These are phyloP conservation scores for Taeniopygia guttata DNA, from an alignment of 2,797 vertebrate species.

Conservation along the genomic window DNA sequence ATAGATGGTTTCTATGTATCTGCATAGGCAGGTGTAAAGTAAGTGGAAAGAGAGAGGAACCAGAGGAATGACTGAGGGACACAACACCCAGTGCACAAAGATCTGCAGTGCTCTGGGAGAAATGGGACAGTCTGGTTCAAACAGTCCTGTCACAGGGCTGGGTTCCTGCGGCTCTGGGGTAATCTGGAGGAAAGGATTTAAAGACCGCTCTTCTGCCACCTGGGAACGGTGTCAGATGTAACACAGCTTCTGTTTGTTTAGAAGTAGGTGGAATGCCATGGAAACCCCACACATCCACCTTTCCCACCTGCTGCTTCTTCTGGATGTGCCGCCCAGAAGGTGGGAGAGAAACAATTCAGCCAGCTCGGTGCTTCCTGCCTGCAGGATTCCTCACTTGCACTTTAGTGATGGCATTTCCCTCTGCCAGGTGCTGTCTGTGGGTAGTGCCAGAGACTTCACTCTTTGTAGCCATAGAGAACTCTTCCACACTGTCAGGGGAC, in stretches of 20 bases:
- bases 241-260: neutral
- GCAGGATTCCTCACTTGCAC: neutral
- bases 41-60: neutral
- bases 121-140: neutral
- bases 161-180: neutral
- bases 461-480: neutral
- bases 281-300: accelerated
- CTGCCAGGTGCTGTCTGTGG: neutral
- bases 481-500: neutral
- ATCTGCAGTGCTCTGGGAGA: neutral
- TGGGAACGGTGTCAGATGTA: neutral
- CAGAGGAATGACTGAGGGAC: neutral
- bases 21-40: conserved; percentile 21
- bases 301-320: neutral
- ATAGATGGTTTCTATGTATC: neutral
- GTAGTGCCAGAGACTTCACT: neutral
- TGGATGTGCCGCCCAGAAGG: neutral
- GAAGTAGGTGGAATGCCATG: neutral
- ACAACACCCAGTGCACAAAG: neutral
- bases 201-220: neutral
- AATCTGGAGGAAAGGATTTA: neutral
- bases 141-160: neutral
- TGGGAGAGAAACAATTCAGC: neutral
- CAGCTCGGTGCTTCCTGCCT: neutral
- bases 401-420: neutral